Percentiles rank a stretch among this genome's conserved stretches.
Evolutionary conservation across 2,888 invertebrate species (phyloP).

Genomic region (Erebia ligea): DNA sequence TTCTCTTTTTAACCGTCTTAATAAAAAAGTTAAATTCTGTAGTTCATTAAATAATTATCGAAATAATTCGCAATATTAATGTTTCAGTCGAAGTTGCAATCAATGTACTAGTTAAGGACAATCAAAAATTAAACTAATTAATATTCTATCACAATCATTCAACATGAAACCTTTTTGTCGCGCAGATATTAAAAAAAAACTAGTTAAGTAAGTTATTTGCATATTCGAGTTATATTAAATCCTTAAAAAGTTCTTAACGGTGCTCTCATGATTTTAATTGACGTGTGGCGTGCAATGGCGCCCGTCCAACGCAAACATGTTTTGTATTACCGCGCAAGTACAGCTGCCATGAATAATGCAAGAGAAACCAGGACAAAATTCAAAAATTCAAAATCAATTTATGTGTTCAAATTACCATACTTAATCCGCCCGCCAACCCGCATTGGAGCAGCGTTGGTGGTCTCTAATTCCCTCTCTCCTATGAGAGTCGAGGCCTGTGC

Average conservation of each 20-base stretch:
- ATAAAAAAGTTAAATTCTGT: too few relatives aligned
- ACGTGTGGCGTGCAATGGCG: slow-evolving; percentile 25
- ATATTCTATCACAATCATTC: slow-evolving; percentile 5
- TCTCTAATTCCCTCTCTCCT: too few relatives aligned
- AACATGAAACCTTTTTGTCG: slow-evolving; percentile 20
- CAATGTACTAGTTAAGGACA: not conserved
- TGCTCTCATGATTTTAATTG: slow-evolving; percentile 11
- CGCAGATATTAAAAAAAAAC: slow-evolving; percentile 1
- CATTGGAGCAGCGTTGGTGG: too few relatives aligned
- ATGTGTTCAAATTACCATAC: too few relatives aligned
- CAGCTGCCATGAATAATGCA: slow-evolving; percentile 7
- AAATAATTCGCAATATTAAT: too few relatives aligned
- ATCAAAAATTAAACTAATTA: not conserved
- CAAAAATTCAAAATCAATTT: too few relatives aligned
- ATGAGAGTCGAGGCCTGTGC: too few relatives aligned
- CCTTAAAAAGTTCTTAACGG: slow-evolving; percentile 18
- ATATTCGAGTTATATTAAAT: slow-evolving; percentile 14
- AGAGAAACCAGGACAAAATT: not conserved
- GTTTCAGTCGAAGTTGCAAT: not conserved
- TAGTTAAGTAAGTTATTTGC: not conserved
- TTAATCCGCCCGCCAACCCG: too few relatives aligned
- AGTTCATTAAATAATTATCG: too few relatives aligned
- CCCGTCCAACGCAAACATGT: slow-evolving; percentile 21
- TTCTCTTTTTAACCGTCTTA: too few relatives aligned
- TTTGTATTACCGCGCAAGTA: slow-evolving; percentile 15